A percentile compares a stretch with the other conserved stretches of the same genome.
Conservation (phyloP, 2,113 vertebrate genomes). For the Pantherophis guttatus region DNA sequence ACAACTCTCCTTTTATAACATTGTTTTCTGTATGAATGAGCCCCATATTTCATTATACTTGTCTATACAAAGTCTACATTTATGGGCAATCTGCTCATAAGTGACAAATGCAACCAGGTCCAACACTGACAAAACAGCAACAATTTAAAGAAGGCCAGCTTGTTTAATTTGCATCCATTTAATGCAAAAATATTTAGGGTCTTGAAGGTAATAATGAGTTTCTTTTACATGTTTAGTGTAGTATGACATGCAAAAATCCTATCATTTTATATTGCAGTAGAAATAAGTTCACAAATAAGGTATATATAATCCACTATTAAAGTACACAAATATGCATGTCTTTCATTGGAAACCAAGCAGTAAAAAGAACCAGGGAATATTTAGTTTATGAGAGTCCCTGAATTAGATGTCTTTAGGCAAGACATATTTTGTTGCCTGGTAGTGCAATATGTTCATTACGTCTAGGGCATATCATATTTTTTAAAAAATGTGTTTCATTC, state of each 20-base stretch:
- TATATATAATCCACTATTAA: not conserved
- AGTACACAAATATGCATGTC: not conserved
- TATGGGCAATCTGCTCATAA: not conserved
- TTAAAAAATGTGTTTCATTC: not conserved
- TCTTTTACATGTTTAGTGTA: not conserved
- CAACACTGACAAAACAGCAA: not conserved
- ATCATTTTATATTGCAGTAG: not conserved
- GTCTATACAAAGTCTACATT: not conserved
- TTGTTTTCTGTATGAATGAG: not conserved
- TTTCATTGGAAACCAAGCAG: not conserved
- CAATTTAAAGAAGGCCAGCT: not conserved
- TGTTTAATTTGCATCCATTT: not conserved
- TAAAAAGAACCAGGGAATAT: not conserved
- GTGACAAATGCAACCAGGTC: not conserved
- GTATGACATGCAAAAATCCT: not conserved
- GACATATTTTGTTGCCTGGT: not conserved
- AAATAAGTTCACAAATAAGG: slow-evolving; percentile 1
- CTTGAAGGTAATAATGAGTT: not conserved
- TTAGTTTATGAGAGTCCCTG: not conserved
- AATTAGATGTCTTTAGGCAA: not conserved
- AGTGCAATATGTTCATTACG: not conserved
- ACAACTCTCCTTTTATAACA: not conserved
- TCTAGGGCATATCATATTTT: not conserved
- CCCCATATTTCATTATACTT: not conserved
- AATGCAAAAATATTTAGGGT: not conserved